Conservation (phyloP, 2,888 invertebrate genomes). For the Lasioglossum marginatum region DNA sequence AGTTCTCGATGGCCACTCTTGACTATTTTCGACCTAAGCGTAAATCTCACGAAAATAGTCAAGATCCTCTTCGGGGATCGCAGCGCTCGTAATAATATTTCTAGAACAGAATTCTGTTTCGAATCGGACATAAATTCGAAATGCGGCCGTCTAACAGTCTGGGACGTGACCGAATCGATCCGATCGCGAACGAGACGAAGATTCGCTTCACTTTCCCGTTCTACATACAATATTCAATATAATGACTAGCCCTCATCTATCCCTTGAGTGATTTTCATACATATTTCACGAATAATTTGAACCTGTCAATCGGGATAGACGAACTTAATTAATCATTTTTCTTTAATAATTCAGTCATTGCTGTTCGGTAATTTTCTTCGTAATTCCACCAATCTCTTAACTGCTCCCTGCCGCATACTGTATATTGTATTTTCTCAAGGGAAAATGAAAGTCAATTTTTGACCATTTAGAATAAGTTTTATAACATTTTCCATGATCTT, state of each 20-base stretch:
- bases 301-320: background rate
- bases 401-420: no score
- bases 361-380: background rate
- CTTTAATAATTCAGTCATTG: background rate
- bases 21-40: slow-evolving; percentile 3
- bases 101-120: background rate
- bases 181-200: background rate
- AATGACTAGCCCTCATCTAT: background rate
- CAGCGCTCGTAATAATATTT: background rate
- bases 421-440: no score
- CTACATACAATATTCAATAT: background rate
- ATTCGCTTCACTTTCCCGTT: background rate
- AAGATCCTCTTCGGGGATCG: background rate
- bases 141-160: background rate
- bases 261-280: background rate
- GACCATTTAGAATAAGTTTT: no score
- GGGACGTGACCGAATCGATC: slow-evolving; percentile 1
- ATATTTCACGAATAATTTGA: background rate
- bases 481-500: no score
- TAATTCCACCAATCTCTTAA: background rate
- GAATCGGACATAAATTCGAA: background rate
- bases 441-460: no score
- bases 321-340: background rate
- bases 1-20: background rate
- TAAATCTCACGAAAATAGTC: slow-evolving; percentile 5